A percentile compares a stretch with the other conserved stretches of the same genome.
Conservation (phyloP, 1,140 invertebrate species). For the Lasioglossum albipes region DNA sequence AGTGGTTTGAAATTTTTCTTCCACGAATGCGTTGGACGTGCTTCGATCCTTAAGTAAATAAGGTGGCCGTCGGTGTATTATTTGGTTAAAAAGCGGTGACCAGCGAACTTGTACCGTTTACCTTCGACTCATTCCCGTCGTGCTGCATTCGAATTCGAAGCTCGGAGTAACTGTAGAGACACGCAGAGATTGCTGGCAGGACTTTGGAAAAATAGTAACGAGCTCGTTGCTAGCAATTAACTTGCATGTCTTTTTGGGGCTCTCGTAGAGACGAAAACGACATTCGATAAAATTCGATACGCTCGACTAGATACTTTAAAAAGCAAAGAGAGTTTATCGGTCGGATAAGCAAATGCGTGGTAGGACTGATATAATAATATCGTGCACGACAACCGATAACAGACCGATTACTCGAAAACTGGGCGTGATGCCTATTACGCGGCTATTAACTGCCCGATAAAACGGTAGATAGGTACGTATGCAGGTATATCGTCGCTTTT, state of each 20-base stretch:
- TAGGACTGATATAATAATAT: slow-evolving; percentile 40
- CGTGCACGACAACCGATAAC: slow-evolving; percentile 47
- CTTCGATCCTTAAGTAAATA: slow-evolving; percentile 63
- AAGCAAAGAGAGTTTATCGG: slow-evolving; percentile 35
- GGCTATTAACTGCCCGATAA: slow-evolving; percentile 61
- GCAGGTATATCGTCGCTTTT: slow-evolving; percentile 21
- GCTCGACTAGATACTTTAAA: slow-evolving; percentile 7
- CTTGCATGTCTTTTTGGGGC: no score
- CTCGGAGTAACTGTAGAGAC: background rate
- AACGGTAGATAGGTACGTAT: slow-evolving; percentile 12
- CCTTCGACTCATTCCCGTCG: slow-evolving; percentile 46
- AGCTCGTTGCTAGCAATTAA: background rate
- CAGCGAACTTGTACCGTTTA: slow-evolving; percentile 50
- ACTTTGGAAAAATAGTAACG: background rate
- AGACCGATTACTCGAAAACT: slow-evolving; percentile 55
- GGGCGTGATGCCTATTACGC: slow-evolving; percentile 61
- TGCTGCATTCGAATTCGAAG: background rate
- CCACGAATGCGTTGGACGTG: slow-evolving; percentile 54
- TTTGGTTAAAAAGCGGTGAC: slow-evolving; percentile 63
- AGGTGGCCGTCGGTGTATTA: slow-evolving; percentile 49
- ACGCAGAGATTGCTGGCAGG: background rate
- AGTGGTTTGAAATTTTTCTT: slow-evolving; percentile 48
- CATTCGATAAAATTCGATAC: slow-evolving; percentile 17
- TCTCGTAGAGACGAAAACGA: background rate
- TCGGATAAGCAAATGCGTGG: slow-evolving; percentile 58